These are phyloP conservation scores for Pavo muticus DNA, from an alignment of 2,113 vertebrate species.

Conservation along the genomic window DNA sequence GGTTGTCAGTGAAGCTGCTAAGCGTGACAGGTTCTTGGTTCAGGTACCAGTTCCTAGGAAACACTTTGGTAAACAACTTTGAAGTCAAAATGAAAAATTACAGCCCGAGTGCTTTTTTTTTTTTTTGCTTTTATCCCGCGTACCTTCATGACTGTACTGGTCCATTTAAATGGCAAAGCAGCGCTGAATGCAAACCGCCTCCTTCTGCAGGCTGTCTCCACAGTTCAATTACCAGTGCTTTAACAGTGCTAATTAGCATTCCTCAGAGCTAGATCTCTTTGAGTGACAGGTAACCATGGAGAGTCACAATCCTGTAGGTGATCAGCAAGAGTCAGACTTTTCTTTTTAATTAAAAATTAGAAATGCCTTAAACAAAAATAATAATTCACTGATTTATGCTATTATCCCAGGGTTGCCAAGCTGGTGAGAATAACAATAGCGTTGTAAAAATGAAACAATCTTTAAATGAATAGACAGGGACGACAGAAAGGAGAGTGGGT, in stretches of 20 bases:
- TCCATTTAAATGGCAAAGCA: conserved; percentile 64
- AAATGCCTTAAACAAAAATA: conserved; percentile 77
- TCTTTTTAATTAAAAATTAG: conserved; percentile 82
- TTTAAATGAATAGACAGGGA: conserved; percentile 63
- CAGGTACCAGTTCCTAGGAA: conserved; percentile 28
- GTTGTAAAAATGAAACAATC: conserved; percentile 54
- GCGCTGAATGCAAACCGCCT: conserved; percentile 59
- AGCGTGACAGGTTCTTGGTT: conserved; percentile 20
- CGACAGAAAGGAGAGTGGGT: neutral
- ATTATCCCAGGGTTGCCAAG: conserved; percentile 67
- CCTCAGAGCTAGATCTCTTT: conserved; percentile 75
- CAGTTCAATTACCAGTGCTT: conserved; percentile 74
- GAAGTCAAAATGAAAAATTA: conserved; percentile 62
- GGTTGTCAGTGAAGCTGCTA: neutral
- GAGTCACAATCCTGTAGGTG: conserved; percentile 78
- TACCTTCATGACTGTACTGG: conserved; percentile 33
- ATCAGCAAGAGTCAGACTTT: conserved; percentile 73
- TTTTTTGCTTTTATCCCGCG: conserved; percentile 32
- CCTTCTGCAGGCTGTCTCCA: conserved; percentile 61
- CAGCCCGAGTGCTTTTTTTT: conserved; percentile 60
- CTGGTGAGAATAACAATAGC: conserved; percentile 44
- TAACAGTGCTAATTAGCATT: conserved; percentile 81
- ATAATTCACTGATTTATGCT: conserved; percentile 62
- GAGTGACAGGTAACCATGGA: conserved; percentile 85
- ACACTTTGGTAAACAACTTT: conserved; percentile 63